Evolutionary conservation across 2,113 vertebrate genomes (phyloP).

Genomic region (Heliornis fulica): DNA sequence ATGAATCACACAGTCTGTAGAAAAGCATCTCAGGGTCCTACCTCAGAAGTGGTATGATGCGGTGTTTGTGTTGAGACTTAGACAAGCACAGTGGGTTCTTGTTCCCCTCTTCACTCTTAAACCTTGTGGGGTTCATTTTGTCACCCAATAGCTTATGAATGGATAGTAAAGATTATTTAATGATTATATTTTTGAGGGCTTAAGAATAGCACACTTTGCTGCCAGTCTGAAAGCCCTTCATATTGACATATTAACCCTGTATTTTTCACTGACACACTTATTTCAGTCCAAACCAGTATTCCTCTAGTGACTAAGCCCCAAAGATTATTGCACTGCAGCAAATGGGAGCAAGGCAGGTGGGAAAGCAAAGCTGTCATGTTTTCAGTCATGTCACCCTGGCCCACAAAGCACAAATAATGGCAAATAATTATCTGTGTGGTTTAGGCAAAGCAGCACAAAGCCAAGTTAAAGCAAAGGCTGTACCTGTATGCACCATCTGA

Average conservation of each 20-base stretch:
- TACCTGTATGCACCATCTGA: conserved; percentile 46
- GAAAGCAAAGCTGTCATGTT: background rate
- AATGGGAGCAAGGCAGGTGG: background rate
- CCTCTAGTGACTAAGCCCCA: background rate
- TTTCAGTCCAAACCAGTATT: background rate
- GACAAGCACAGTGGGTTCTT: background rate
- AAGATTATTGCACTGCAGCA: background rate
- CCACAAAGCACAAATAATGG: background rate
- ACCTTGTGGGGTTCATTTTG: background rate
- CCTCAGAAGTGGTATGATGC: background rate
- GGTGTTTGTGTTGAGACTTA: background rate
- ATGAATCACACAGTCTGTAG: background rate
- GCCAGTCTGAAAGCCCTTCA: background rate
- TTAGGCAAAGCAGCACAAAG: background rate
- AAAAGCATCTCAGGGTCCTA: background rate
- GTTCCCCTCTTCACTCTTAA: background rate
- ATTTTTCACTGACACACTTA: background rate
- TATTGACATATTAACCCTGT: background rate
- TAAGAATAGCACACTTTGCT: background rate
- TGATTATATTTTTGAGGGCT: background rate
- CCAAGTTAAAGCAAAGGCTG: background rate
- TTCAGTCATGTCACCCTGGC: background rate
- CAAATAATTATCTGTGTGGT: background rate
- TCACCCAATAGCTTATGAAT: background rate
- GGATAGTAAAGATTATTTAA: background rate